These are phyloP conservation scores for Trissolcus japonicus DNA, from an alignment of 2,888 invertebrate species.

Conservation along the genomic window DNA sequence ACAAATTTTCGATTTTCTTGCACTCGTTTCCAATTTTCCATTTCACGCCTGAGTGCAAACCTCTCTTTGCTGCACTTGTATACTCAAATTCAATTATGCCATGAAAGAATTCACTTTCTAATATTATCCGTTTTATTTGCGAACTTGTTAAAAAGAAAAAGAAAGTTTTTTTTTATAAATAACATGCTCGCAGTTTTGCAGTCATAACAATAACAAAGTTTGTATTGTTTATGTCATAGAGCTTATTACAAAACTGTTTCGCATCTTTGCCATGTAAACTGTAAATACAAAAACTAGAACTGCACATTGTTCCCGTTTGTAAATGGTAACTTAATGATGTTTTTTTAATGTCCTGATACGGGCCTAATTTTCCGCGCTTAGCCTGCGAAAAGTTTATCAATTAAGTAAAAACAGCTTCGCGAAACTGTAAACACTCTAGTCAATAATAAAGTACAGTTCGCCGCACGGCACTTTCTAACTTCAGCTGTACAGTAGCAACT, in stretches of 20 bases:
- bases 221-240: too few species aligned
- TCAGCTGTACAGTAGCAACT: conserved; percentile 3
- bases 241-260: background rate
- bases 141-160: background rate
- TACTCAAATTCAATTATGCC: background rate
- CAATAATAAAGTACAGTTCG: conserved; percentile 14
- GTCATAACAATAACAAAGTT: too few species aligned
- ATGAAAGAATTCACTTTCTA: conserved; percentile 5
- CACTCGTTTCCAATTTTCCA: conserved; percentile 3
- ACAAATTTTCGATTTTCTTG: background rate
- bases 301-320: background rate
- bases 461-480: background rate
- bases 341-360: background rate
- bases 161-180: background rate
- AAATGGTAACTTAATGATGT: too few species aligned
- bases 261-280: background rate
- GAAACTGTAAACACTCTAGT: conserved; percentile 40
- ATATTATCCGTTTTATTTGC: background rate
- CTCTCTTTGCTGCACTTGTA: background rate
- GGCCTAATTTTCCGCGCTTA: conserved; percentile 12
- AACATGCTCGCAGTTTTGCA: too few species aligned
- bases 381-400: conserved; percentile 26
- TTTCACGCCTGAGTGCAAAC: conserved; percentile 3
- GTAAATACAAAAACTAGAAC: background rate
- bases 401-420: conserved; percentile 23